Conservation (phyloP, 2,797 vertebrate genomes). For the Otus scops region DNA sequence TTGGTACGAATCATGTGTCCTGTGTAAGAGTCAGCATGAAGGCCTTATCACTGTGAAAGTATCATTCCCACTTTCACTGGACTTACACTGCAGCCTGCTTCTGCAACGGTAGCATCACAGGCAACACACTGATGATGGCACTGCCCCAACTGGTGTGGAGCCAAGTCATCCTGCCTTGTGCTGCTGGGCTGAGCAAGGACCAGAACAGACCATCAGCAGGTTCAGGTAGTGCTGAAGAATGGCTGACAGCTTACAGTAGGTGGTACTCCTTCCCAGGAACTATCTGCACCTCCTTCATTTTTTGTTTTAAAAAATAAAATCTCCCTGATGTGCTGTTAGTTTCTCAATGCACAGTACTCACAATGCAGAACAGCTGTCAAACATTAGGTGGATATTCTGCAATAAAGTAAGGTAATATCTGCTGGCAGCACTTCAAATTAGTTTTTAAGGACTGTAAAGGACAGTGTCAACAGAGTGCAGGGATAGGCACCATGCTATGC, state of each 20-base stretch:
- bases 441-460: not conserved
- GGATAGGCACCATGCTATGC: not conserved
- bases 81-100: not conserved
- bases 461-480: not conserved
- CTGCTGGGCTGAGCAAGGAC: not conserved
- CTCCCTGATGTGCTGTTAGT: not conserved
- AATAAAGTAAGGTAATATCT: not conserved
- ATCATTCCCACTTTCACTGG: not conserved
- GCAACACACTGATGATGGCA: accelerated
- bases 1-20: not conserved
- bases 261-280: not conserved
- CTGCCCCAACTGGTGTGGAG: not conserved
- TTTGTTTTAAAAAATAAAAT: not conserved
- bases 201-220: accelerated
- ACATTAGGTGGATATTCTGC: not conserved
- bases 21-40: not conserved
- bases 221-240: not conserved
- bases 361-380: not conserved
- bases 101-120: not conserved
- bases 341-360: not conserved
- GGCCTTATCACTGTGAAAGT: not conserved
- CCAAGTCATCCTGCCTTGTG: not conserved
- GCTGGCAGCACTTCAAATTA: not conserved
- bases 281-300: not conserved
- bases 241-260: not conserved